Evolutionary conservation across 2,888 invertebrate species (phyloP).

Genomic region (Nomada lathburiana): DNA sequence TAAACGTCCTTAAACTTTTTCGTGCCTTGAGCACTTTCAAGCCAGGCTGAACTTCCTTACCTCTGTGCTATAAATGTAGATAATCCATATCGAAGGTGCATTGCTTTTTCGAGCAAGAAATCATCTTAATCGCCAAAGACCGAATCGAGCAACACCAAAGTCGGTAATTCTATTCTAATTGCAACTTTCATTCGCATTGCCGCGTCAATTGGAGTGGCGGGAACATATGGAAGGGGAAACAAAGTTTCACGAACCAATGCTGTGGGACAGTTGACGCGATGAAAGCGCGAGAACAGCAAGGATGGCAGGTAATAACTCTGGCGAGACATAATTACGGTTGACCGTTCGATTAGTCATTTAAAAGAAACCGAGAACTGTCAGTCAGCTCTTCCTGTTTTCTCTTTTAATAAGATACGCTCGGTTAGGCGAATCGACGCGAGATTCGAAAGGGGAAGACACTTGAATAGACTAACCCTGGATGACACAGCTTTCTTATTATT

Average conservation of each 20-base stretch:
- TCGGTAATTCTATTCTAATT: neutral
- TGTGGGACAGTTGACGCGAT: slow-evolving; percentile 9
- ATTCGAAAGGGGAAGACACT: slow-evolving; percentile 33
- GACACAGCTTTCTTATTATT: slow-evolving; percentile 45
- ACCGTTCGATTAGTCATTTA: slow-evolving; percentile 59
- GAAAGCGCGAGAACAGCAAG: slow-evolving; percentile 16
- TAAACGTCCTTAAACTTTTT: slow-evolving; percentile 15
- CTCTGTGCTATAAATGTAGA: neutral
- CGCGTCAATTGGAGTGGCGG: slow-evolving; percentile 7
- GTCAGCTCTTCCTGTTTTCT: slow-evolving; percentile 31
- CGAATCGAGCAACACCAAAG: neutral
- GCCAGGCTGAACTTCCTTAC: too few relatives aligned
- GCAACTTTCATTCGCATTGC: slow-evolving; percentile 4
- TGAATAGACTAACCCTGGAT: slow-evolving; percentile 12
- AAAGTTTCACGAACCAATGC: neutral
- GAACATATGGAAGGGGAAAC: slow-evolving; percentile 17
- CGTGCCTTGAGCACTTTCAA: neutral
- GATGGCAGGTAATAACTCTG: neutral
- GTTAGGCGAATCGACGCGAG: neutral
- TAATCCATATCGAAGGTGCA: neutral
- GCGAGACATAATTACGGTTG: slow-evolving; percentile 42
- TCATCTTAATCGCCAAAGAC: too few relatives aligned
- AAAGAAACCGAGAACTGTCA: slow-evolving; percentile 19
- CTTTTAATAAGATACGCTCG: slow-evolving; percentile 27
- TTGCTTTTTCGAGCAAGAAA: neutral